phyloP scores from a whole-genome alignment of 1,140 invertebrate genomes.

The Acarapis woodi region DNA sequence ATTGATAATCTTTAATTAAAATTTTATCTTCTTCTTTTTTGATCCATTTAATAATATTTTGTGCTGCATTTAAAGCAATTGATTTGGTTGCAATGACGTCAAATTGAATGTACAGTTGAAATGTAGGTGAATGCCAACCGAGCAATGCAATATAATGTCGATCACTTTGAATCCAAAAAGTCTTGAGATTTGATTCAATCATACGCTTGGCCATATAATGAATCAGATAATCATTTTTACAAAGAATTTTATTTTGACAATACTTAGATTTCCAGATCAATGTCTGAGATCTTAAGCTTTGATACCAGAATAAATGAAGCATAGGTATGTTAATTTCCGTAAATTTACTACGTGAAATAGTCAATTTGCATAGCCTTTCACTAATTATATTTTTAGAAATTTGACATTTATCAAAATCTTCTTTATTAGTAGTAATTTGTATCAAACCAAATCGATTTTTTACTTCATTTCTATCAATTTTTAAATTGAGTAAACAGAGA shows the following conservation, averaged over 20 bases:
- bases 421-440: slow-evolving; percentile 8
- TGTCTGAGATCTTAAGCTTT: slow-evolving; percentile 2
- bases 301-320: slow-evolving; percentile 10
- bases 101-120: slow-evolving; percentile 11
- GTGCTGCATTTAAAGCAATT: slow-evolving; percentile 3
- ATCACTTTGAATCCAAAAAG: slow-evolving; percentile 8
- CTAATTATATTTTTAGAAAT: background rate
- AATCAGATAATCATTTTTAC: slow-evolving; percentile 5
- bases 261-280: background rate
- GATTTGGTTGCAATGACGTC: slow-evolving; percentile 7
- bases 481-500: slow-evolving; percentile 9
- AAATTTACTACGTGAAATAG: background rate
- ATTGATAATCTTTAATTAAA: slow-evolving; percentile 9
- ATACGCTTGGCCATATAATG: slow-evolving; percentile 8
- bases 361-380: slow-evolving; percentile 6
- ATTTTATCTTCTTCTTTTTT: slow-evolving; percentile 11
- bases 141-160: slow-evolving; percentile 3
- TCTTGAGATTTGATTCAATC: slow-evolving; percentile 9
- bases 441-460: slow-evolving; percentile 5
- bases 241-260: slow-evolving; percentile 1
- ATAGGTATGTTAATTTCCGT: slow-evolving; percentile 5
- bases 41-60: slow-evolving; percentile 10
- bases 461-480: too few relatives aligned
- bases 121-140: slow-evolving; percentile 10
- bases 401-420: slow-evolving; percentile 11